A percentile compares a stretch with the other conserved stretches of the same genome.
These are phyloP conservation scores for Pogonophryne albipinna DNA, from an alignment of 2,797 vertebrate genomes.

Conservation along the genomic window DNA sequence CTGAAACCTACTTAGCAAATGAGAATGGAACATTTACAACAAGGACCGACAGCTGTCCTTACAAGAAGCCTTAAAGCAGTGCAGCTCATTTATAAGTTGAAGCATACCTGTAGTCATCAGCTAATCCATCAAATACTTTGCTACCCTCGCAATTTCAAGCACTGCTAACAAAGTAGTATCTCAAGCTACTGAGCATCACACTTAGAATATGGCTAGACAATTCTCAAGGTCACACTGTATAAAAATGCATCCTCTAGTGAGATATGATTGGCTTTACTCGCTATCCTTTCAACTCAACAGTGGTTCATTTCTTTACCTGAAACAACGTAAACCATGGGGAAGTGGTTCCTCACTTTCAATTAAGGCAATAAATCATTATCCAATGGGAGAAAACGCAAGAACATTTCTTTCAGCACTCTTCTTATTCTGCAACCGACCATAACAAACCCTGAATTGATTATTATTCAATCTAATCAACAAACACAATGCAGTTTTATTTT, in stretches of 20 bases:
- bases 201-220: conserved; percentile 47
- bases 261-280: conserved; percentile 23
- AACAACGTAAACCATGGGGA: conserved; percentile 51
- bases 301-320: conserved; percentile 40
- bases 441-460: conserved; percentile 43
- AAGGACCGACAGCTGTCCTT: conserved; percentile 17
- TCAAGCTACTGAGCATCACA: conserved; percentile 16
- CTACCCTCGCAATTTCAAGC: conserved; percentile 4
- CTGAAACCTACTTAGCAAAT: conserved; percentile 9
- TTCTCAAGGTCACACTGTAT: conserved; percentile 30
- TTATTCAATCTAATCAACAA: conserved; percentile 13
- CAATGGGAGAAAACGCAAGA: conserved; percentile 8
- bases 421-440: conserved; percentile 15
- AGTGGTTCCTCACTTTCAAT: conserved; percentile 30
- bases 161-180: conserved; percentile 5
- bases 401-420: conserved; percentile 22
- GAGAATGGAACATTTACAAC: conserved; percentile 41
- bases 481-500: conserved; percentile 16
- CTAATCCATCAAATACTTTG: conserved; percentile 14
- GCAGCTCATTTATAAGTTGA: conserved; percentile 12
- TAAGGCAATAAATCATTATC: conserved; percentile 66
- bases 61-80: conserved; percentile 3
- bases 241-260: conserved; percentile 36
- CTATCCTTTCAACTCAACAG: conserved; percentile 21
- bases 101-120: neutral